Evolutionary conservation across 2,113 vertebrate species (phyloP).

Genomic region (Podiceps cristatus): DNA sequence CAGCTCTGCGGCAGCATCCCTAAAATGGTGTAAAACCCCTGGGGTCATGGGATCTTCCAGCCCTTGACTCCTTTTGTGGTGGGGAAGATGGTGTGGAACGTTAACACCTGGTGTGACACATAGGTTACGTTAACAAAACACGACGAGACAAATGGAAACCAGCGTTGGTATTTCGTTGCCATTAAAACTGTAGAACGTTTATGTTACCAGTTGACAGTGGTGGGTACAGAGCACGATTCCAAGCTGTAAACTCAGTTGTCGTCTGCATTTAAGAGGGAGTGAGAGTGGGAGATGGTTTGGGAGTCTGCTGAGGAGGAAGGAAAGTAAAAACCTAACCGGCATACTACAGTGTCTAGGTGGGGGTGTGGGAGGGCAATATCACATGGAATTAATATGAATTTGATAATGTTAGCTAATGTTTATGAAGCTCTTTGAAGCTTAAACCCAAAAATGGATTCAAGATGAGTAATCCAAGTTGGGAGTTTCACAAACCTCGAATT

Average conservation of each 20-base stretch:
- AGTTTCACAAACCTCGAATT: neutral
- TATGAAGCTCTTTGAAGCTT: neutral
- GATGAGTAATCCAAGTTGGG: neutral
- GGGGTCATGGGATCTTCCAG: neutral
- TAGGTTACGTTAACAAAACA: neutral
- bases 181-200: neutral
- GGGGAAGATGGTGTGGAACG: neutral
- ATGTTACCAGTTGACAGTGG: neutral
- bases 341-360: neutral
- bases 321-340: accelerated
- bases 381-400: neutral
- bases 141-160: neutral
- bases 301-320: neutral
- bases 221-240: neutral
- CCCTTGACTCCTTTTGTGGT: neutral
- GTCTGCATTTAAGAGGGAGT: neutral
- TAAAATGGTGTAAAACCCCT: neutral
- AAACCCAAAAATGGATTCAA: neutral
- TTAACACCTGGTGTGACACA: neutral
- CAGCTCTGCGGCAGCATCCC: accelerated
- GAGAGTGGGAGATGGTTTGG: neutral
- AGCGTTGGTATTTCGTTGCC: neutral
- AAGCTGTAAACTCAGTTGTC: neutral
- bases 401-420: neutral
- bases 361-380: neutral